Base-by-base conservation (phyloP, 2,113 vertebrate species). In the Epinephelus moara region DNA sequence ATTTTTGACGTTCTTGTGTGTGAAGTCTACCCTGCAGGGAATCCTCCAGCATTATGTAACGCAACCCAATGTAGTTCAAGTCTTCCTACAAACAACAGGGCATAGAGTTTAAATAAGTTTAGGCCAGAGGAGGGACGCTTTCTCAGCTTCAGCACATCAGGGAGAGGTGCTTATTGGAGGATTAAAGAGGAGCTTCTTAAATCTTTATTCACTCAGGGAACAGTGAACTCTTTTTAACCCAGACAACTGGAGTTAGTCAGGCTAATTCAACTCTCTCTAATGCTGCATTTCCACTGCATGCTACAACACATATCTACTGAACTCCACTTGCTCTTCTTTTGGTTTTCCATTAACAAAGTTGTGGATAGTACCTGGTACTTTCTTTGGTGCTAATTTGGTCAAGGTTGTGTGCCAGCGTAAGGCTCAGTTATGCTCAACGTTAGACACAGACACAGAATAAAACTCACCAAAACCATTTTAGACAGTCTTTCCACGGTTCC, bases 31-130 rank as follows among this genome's bases (percentile, higher is more conserved):
- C 68, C 70, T 55, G 30, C 1, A 19, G 85, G 75, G 78, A 88
- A 76, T 82, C 40, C 60, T 56, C 50, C 18, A 27, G 49, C 6
- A 42, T 88, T 90, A 87, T 74, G 63, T 85, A 87, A 88, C n/a
- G 18, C 15, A 61, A 37, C 25, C 50, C 67, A 18, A 33, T 64
- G 75, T 57, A 68, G 75, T 78, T 78, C 49, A 78, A 77, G 74
- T 60, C 37, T 66, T 62, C 23, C 50, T 15, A 72, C n/a, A 82
- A 75, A 68, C 60, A 82, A 64, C 45, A 64, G 56, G 61, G 50
- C 42, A 15, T 52, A 42, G 61, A 79, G 53, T 67, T 40, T 57
- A 50, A 49, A 52, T 53, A 14, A n/a, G 87, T 81, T 74, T 67
- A 81, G 86, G 80, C 56, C 63, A 88, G 33, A 75, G 59, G 33